phyloP scores from a whole-genome alignment of 2,797 vertebrate species.

The Lepus townsendii region DNA sequence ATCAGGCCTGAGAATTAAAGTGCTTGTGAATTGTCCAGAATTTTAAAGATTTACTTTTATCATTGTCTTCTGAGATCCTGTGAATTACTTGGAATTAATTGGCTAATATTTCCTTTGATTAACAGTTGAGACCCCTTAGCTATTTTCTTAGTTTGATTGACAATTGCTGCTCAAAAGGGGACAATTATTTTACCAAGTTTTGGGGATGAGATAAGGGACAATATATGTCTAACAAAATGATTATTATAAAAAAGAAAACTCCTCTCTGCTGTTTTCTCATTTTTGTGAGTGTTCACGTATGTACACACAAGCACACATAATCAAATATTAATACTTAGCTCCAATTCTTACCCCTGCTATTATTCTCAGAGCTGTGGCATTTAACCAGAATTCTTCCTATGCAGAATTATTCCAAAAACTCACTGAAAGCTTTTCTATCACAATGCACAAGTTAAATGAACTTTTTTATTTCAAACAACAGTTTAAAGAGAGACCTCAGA shows the following conservation, averaged over 20 bases:
- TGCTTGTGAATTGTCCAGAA: neutral
- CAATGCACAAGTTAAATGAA: neutral
- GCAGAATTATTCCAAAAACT: neutral
- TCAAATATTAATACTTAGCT: neutral
- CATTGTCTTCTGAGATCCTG: neutral
- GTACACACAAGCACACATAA: fast-evolving
- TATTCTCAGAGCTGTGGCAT: neutral
- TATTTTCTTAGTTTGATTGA: neutral
- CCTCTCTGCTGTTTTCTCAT: neutral
- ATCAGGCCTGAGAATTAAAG: neutral
- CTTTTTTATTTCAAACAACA: neutral
- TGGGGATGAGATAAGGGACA: neutral
- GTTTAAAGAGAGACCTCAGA: neutral
- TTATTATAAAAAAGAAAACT: neutral
- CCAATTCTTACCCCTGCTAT: neutral
- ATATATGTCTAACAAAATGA: neutral
- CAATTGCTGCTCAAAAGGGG: neutral
- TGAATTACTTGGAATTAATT: neutral
- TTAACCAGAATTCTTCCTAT: neutral
- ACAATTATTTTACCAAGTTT: neutral
- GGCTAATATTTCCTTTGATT: neutral
- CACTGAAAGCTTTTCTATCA: neutral
- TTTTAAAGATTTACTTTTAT: neutral
- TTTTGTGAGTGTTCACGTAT: neutral
- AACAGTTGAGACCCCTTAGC: neutral